Evolutionary conservation across 2,797 vertebrate species (phyloP), one percentile per base, ranked within the genome.

Genomic region (Triplophysa bombifrons): DNA sequence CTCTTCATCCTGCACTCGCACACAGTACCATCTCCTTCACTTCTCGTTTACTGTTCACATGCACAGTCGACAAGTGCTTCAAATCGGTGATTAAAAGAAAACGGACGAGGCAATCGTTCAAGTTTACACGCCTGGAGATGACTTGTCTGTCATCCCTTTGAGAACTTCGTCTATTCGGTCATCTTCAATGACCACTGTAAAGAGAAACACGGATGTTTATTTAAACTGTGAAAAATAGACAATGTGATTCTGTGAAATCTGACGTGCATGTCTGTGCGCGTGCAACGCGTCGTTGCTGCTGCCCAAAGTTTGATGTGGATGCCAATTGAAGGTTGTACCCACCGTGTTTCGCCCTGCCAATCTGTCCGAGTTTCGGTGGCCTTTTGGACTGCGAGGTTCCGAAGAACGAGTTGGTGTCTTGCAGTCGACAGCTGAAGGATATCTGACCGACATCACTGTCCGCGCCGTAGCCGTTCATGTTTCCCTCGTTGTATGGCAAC

Each of bases 101-200:
- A n/a, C n/a, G n/a, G n/a, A n/a, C n/a, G n/a, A 92, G 90, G 89
- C 91, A 85, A 67, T 91, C 88, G 84, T 81, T 91, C 88, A 81
- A 71, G 88, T 88, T 95, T 98, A 99, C 88, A 98, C 96, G 91
- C 96, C 96, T 38, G 97, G 94, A 88, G 96, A 95, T 84, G 97
- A 96, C 93, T 98, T 99, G 93, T 98, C 97, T 87, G 96, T 94
- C 96, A 98, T 97, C 86, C 97, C 97, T 92, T 98, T 96, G 93
- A 99, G 93, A 88, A 98, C 97, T 89, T 98, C 97, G 91, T 99
- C 97, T 96, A 98, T 97, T 94, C 96, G 95, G 93, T 99, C 97
- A 89, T 98, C 97, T 92, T 99, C 97, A 92, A 98, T 98, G 88
- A 98, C 97, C 94, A 99, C 97, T 98, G 96, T 85, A 77, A 84